phyloP scores from a whole-genome alignment of 2,888 invertebrate genomes.

The Eremobia ochroleuca region DNA sequence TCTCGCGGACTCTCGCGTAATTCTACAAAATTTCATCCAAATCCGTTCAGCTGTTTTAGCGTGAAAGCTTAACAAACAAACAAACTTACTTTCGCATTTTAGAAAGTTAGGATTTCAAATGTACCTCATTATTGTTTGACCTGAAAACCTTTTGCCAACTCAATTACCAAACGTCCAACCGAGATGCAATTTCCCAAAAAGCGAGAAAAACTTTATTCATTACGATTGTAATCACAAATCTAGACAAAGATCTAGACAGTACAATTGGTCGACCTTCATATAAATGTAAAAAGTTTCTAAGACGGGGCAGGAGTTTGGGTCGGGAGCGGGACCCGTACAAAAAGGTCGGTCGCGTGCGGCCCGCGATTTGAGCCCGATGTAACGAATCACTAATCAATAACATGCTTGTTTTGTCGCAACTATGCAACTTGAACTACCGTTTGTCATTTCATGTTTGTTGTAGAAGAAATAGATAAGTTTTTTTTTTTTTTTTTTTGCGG shows the following conservation, averaged over 20 bases:
- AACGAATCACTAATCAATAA: constrained; percentile 72
- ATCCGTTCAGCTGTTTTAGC: background rate
- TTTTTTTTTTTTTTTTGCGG: no score
- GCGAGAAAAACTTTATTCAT: constrained; percentile 43
- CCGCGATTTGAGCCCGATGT: constrained; percentile 63
- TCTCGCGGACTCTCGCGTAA: no score
- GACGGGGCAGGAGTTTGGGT: constrained; percentile 17
- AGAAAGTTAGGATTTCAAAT: background rate
- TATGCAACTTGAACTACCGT: constrained; percentile 57
- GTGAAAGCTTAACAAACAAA: background rate
- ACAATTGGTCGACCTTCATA: constrained; percentile 58
- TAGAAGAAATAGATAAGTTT: background rate
- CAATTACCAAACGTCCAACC: constrained; percentile 3
- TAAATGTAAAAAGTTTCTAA: constrained; percentile 54
- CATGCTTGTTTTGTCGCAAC: constrained; percentile 57
- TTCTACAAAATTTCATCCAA: background rate
- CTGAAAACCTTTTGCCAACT: background rate
- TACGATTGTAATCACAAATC: constrained; percentile 39
- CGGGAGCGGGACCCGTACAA: constrained; percentile 43
- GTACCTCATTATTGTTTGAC: background rate
- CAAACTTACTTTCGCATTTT: background rate
- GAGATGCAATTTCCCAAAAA: constrained; percentile 35
- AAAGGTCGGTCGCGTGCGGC: constrained; percentile 64
- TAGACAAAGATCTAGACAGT: constrained; percentile 19
- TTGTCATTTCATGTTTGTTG: constrained; percentile 38